Conservation (phyloP, 2,113 vertebrate genomes). For the Pycnonotus jocosus region DNA sequence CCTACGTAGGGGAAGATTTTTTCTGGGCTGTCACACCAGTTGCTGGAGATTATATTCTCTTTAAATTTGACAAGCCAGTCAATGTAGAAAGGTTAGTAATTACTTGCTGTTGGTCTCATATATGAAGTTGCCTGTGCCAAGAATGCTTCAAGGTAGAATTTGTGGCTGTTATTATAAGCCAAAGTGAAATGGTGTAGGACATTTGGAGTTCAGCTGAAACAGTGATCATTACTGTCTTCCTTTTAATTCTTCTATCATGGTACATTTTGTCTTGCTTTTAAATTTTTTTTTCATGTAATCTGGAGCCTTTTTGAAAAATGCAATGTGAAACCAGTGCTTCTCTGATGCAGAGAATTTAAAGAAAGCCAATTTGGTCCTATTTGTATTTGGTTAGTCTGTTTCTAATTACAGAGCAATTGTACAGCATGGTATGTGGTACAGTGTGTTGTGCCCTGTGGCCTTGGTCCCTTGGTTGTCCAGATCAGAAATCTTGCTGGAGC, state of each 20-base stretch:
- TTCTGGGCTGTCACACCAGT: constrained; percentile 96
- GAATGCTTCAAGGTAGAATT: not conserved
- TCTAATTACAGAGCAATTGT: constrained; percentile 34
- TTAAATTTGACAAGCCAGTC: constrained; percentile 95
- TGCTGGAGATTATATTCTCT: constrained; percentile 90
- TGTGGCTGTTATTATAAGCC: not conserved
- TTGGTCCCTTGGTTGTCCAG: not conserved
- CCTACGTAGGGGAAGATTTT: constrained; percentile 95
- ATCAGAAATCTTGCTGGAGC: not conserved
- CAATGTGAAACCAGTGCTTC: not conserved
- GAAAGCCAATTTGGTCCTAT: not conserved
- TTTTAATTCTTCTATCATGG: not conserved
- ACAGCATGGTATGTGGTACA: not conserved
- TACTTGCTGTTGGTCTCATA: not conserved
- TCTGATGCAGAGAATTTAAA: not conserved
- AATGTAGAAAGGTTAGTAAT: constrained; percentile 86
- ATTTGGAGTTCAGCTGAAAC: not conserved
- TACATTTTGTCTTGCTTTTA: not conserved
- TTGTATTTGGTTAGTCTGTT: not conserved
- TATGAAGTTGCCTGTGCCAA: not conserved
- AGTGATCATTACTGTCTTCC: not conserved
- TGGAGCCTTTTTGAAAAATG: not conserved
- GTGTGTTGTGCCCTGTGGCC: constrained; percentile 7
- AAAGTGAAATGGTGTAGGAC: not conserved
- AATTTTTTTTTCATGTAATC: not conserved